Percentiles rank a stretch among this genome's conserved stretches.
Evolutionary conservation across 2,888 invertebrate genomes (phyloP).

Genomic region (Heterodera filipjevi): DNA sequence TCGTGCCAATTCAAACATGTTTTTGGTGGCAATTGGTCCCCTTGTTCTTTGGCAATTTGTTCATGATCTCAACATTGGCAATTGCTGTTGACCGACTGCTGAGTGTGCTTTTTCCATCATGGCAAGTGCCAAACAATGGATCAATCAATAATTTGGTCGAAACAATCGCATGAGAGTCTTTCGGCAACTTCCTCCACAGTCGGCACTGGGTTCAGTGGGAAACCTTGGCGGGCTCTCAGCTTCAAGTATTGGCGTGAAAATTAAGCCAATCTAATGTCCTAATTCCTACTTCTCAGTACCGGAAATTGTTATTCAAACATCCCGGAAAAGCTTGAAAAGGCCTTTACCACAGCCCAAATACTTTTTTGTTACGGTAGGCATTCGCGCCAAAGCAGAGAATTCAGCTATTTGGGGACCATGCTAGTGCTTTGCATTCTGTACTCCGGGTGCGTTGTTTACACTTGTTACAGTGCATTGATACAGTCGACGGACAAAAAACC

Average conservation of each 20-base stretch:
- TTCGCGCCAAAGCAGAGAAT: not conserved
- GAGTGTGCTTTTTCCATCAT: not conserved
- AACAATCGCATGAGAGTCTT: too few relatives aligned
- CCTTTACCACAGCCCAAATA: not conserved
- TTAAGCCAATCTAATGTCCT: too few relatives aligned
- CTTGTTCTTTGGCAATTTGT: conserved; percentile 9
- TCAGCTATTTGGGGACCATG: not conserved
- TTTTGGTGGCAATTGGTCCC: not conserved
- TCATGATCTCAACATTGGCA: not conserved
- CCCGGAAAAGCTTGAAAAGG: too few relatives aligned
- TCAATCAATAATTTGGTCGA: too few relatives aligned
- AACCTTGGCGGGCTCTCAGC: too few relatives aligned
- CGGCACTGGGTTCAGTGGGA: too few relatives aligned
- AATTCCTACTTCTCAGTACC: too few relatives aligned
- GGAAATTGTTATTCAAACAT: too few relatives aligned
- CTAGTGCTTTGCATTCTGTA: not conserved
- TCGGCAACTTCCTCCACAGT: too few relatives aligned
- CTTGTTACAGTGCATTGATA: not conserved
- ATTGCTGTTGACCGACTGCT: not conserved
- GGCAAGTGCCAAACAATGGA: not conserved
- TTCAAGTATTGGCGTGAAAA: too few relatives aligned
- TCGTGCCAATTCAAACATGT: not conserved
- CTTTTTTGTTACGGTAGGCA: not conserved
- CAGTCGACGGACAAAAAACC: not conserved
- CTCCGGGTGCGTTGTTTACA: not conserved